phyloP scores from a whole-genome alignment of 2,888 invertebrate genomes.

The Heliothis peltigera region DNA sequence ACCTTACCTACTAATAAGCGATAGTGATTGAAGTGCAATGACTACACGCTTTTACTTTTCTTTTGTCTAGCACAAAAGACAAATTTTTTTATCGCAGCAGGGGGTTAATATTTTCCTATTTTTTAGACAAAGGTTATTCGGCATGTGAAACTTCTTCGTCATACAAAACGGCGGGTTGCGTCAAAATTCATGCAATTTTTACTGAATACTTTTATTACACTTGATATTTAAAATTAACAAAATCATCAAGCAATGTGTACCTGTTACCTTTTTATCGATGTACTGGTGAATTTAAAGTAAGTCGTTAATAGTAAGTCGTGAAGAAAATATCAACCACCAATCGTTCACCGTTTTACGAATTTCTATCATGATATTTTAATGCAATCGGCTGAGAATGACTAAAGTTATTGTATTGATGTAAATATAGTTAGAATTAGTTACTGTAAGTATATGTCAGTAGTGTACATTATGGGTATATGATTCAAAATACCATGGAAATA shows the following conservation, averaged over 20 bases:
- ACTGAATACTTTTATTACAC: not conserved
- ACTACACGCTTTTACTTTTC: not conserved
- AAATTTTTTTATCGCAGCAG: not conserved
- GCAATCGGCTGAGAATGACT: slow-evolving; percentile 2
- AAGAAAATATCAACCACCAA: not conserved
- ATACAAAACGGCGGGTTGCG: not conserved
- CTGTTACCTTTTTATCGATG: not conserved
- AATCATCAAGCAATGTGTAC: slow-evolving; percentile 1
- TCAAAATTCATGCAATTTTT: slow-evolving; percentile 1
- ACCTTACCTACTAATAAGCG: too few relatives aligned
- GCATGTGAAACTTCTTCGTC: slow-evolving; percentile 33
- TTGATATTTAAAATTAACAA: not conserved
- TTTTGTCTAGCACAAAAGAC: not conserved
- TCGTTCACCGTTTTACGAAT: not conserved
- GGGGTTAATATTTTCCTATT: not conserved
- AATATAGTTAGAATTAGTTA: slow-evolving; percentile 43
- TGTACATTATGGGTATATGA: slow-evolving; percentile 25
- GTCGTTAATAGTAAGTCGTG: not conserved
- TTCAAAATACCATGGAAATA: slow-evolving; percentile 20
- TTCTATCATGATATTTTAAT: slow-evolving; percentile 1
- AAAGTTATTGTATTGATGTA: slow-evolving; percentile 23
- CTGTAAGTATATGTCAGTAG: slow-evolving; percentile 40
- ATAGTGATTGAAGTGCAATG: too few relatives aligned
- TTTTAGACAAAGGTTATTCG: slow-evolving; percentile 29
- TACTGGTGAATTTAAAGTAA: not conserved